These are phyloP conservation scores for Rousettus madagascariensis DNA, from an alignment of 2,797 vertebrate genomes.

Conservation along the genomic window DNA sequence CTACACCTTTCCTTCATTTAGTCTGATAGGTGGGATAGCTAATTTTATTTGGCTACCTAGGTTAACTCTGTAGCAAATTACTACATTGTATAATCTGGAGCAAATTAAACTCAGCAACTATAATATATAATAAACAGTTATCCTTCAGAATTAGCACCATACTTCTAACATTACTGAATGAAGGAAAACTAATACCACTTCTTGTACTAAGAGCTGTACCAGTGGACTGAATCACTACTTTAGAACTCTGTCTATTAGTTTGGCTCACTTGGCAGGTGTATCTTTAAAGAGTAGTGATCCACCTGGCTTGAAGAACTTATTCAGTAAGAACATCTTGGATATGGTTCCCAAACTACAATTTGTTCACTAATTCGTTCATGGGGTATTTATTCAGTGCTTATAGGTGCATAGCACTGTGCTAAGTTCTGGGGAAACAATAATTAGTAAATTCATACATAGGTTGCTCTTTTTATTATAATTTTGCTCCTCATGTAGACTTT, in stretches of 20 bases:
- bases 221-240: neutral
- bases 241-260: neutral
- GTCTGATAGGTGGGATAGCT: neutral
- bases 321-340: neutral
- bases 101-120: neutral
- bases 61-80: neutral
- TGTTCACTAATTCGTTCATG: neutral
- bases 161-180: neutral
- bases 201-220: neutral
- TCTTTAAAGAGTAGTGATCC: neutral
- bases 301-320: neutral
- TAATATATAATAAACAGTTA: neutral
- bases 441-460: neutral
- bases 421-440: neutral
- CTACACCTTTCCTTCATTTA: conserved; percentile 34
- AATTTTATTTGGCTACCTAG: neutral
- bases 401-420: neutral
- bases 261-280: neutral
- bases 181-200: neutral
- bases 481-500: neutral
- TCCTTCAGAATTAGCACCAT: neutral
- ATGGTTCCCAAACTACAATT: neutral
- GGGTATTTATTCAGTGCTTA: neutral
- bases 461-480: neutral
- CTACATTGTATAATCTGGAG: neutral